Base-by-base conservation (phyloP, 2,113 vertebrate species). In the Panthera uncia region DNA sequence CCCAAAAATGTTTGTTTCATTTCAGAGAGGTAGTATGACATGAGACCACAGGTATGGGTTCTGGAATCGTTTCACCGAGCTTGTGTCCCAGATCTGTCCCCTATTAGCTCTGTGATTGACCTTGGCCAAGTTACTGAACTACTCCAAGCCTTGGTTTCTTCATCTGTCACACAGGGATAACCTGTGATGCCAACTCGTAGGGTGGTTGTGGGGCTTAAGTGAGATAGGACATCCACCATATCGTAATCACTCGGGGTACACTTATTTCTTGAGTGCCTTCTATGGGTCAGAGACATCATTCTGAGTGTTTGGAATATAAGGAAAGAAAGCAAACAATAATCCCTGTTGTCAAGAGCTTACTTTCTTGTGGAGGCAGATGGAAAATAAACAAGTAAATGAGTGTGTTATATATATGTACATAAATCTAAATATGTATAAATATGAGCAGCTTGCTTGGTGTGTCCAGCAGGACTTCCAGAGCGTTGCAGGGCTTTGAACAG, bases 61-160 rank as follows among this genome's bases (percentile, higher is more conserved):
- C 83, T 93, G n/a, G 38, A 96, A 90, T 80, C 57, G 71, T 33
- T 66, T 66, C 45, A 50, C 48, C 76, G 69, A 97, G 52, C 83
- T 68, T 84, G 41, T 52, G 25, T 82, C 55, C 65, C 33, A 84
- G 50, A 74, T 68, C 52, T 94, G 50, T 76, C 69, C 71, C 38
- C 55, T 36, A 16, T 25, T 96, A 89, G 31, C 41, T 80, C 79
- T 52, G 31, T 68, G 68, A 93, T 57, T 92, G 80, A 87, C 79
- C 25, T 41, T 83, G 73, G n/a, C 52, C 81, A 88, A 80, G 6
- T 90, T 63, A 85, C 27, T 45, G 61, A 68, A 78, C 57, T 81
- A 95, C 21, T 50, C 41, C 14, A 29, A 52, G 52, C 25, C 50
- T 71, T 84, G 74, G 50, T 92, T 87, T 84, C 52, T 81, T 90